Evolutionary conservation across 2,888 invertebrate genomes (phyloP), one percentile per base, ranked within the genome.

Genomic region (Odontocerum albicorne): DNA sequence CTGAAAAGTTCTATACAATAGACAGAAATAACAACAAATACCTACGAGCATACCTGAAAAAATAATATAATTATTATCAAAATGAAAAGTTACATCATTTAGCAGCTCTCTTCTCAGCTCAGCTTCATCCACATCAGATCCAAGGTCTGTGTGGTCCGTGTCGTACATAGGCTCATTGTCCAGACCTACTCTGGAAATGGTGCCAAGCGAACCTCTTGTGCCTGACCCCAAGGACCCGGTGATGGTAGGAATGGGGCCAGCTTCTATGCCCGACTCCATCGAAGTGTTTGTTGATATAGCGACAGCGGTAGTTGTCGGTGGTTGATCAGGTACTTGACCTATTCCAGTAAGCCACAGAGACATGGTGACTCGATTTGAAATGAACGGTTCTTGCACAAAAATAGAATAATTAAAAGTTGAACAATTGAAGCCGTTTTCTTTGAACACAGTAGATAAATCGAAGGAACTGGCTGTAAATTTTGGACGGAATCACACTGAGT

Each of bases 101-200:
- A 92, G 79, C 66, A 92, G 75, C 71, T 88, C 87, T 65, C 88
- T 76, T 55, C 87, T 80, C 63, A 88, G 79, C 68, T 90, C 89
- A 27, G 86, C 84, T 69, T 90, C 91, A 70, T 91, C 90, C 62
- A 83, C 73, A 67, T 91, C 90, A 45, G 90, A 90, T 59, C 84
- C 88, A 47, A 90, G 79, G 70, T 90, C 90, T 15, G 90, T 90
- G 66, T 89, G 88, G 69, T 90, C 90, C 46, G 89, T 89, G 66
- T 89, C 86, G 68, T 89, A 88, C 44, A 81, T 71, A 31, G 84
- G 84, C 65, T 86, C 86, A 44, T 72, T 56, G 22, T 61, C 61
- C 44, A 59, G 7, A 2, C 74, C 77, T 3, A 81, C 80, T 50
- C 83, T 74, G 38, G 83, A 82, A 56, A 82, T 67, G 8, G 82